Conservation (phyloP, 2,113 vertebrate genomes). For the Semnornis frantzii region DNA sequence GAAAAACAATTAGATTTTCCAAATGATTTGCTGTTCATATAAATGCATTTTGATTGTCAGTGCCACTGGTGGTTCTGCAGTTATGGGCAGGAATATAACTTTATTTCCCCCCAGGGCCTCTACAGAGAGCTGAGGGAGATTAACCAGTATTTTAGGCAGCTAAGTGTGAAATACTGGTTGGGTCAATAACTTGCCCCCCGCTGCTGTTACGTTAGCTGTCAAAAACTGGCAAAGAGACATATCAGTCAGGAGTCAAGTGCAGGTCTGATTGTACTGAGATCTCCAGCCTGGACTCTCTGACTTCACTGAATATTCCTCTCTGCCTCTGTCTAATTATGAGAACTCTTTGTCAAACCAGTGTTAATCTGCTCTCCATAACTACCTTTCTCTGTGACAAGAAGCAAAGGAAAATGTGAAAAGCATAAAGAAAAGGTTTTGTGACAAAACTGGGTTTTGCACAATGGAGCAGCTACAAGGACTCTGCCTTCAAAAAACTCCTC, state of each 20-base stretch:
- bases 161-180: conserved; percentile 27
- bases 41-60: not conserved
- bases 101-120: not conserved
- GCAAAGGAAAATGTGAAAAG: not conserved
- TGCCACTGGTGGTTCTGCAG: not conserved
- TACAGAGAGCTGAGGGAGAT: not conserved
- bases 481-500: not conserved
- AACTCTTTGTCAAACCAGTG: not conserved
- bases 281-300: not conserved
- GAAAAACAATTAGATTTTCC: not conserved
- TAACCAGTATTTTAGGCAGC: conserved; percentile 44
- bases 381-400: not conserved
- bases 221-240: not conserved
- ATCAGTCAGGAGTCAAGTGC: not conserved
- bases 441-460: not conserved
- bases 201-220: not conserved
- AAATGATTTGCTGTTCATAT: not conserved
- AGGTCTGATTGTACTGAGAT: not conserved
- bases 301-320: not conserved
- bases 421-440: not conserved
- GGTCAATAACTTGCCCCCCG: not conserved
- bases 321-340: not conserved
- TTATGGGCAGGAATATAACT: not conserved
- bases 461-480: not conserved
- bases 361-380: not conserved